A percentile compares a stretch with the other conserved stretches of the same genome.
Evolutionary conservation across 2,888 invertebrate genomes (phyloP).

Genomic region (Orthosia cruda): DNA sequence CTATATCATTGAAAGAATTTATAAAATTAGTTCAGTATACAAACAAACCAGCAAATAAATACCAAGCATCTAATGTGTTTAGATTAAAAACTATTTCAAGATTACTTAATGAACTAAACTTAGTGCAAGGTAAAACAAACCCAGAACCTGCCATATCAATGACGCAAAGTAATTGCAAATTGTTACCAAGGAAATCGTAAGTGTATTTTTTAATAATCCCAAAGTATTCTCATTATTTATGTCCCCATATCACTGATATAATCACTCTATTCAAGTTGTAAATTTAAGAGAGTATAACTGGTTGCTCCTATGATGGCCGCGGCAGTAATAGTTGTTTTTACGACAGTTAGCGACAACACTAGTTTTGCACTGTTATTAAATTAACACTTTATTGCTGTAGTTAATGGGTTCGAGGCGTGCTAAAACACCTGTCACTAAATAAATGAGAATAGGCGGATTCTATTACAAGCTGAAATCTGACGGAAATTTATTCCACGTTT

Average conservation of each 20-base stretch:
- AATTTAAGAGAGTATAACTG: constrained; percentile 48
- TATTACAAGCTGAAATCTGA: constrained; percentile 13
- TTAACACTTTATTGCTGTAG: constrained; percentile 42
- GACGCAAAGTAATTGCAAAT: not conserved
- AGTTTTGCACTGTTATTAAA: constrained; percentile 61
- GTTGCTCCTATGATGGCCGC: constrained; percentile 35
- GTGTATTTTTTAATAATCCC: constrained; percentile 15
- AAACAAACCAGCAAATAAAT: no score
- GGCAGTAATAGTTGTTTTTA: constrained; percentile 52
- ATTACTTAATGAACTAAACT: not conserved
- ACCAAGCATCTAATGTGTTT: no score
- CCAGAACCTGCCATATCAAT: not conserved
- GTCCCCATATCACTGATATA: constrained; percentile 31
- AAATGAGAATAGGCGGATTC: constrained; percentile 36
- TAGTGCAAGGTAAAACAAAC: not conserved
- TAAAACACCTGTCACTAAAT: constrained; percentile 53
- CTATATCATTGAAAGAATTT: no score
- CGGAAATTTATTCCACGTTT: constrained; percentile 26
- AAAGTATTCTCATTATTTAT: constrained; percentile 9
- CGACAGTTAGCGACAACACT: constrained; percentile 56
- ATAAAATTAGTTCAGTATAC: no score
- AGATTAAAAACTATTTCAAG: no score
- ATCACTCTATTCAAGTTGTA: constrained; percentile 43
- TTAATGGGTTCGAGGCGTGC: constrained; percentile 40
- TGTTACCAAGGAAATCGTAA: not conserved